Evolutionary conservation across 2,888 invertebrate genomes (phyloP).

Genomic region (Limnephilus lunatus): DNA sequence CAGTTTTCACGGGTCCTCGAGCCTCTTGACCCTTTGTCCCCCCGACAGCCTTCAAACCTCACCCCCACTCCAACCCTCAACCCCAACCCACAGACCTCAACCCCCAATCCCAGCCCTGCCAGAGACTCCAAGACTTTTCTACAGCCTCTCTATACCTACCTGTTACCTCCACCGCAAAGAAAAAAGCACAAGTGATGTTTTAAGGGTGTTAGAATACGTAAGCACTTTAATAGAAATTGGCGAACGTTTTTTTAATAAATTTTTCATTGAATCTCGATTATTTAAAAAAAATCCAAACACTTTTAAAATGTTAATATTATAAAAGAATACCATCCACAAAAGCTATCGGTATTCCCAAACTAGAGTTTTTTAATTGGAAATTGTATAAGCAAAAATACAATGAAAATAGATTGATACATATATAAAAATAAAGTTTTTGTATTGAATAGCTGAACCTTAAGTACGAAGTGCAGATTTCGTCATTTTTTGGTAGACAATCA

Average conservation of each 20-base stretch:
- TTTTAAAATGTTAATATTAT: no score
- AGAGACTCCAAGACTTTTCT: neutral
- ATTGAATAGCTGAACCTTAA: no score
- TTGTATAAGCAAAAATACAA: no score
- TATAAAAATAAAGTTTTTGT: no score
- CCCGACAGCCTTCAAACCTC: conserved; percentile 6
- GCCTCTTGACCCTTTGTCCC: conserved; percentile 24
- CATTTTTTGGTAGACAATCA: no score
- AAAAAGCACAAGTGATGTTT: neutral
- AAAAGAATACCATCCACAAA: no score
- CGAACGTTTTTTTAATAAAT: neutral
- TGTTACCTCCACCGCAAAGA: neutral
- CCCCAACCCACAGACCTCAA: neutral
- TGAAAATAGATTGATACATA: no score
- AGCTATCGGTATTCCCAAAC: no score
- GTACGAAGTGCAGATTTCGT: no score
- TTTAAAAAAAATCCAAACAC: no score
- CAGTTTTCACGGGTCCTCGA: conserved; percentile 43
- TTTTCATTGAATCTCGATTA: no score
- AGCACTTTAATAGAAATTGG: neutral
- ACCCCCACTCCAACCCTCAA: conserved; percentile 15
- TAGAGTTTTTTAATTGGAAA: no score
- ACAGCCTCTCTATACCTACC: neutral
- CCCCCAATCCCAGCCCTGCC: neutral
- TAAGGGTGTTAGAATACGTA: neutral